A percentile compares a stretch with the other conserved stretches of the same genome.
These are phyloP conservation scores for Notolepis coatsorum DNA, from an alignment of 2,797 vertebrate species.

Conservation along the genomic window DNA sequence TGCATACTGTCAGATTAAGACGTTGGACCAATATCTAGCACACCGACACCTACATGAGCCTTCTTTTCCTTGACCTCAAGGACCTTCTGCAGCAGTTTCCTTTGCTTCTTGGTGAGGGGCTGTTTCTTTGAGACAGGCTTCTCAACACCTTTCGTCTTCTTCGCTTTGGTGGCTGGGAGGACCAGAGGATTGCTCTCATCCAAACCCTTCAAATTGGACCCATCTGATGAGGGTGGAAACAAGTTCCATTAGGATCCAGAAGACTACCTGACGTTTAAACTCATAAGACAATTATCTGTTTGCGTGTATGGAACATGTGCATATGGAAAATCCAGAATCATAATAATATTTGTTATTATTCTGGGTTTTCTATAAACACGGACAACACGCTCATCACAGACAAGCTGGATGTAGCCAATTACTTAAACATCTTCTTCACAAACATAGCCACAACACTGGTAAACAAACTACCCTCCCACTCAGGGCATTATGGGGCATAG, in stretches of 20 bases:
- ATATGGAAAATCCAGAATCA: too few species aligned
- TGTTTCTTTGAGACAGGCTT: conserved; percentile 72
- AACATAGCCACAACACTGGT: too few species aligned
- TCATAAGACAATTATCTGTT: too few species aligned
- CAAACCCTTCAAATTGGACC: conserved; percentile 84
- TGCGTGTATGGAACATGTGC: too few species aligned
- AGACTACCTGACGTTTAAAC: not conserved
- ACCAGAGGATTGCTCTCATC: conserved; percentile 90
- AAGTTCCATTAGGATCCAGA: not conserved
- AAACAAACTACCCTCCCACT: too few species aligned
- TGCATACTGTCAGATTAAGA: not conserved
- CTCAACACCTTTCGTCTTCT: conserved; percentile 74
- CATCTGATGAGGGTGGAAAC: conserved; percentile 70
- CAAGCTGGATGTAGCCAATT: too few species aligned
- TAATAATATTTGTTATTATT: too few species aligned
- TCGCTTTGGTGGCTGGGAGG: conserved; percentile 85
- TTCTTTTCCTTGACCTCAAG: conserved; percentile 95
- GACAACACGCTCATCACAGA: too few species aligned
- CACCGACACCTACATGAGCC: conserved; percentile 76
- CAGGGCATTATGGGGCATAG: too few species aligned
- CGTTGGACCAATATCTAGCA: not conserved
- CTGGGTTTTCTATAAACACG: too few species aligned
- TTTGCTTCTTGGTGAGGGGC: conserved; percentile 91
- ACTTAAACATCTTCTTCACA: too few species aligned
- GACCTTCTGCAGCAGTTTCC: conserved; percentile 89